Evolutionary conservation across 2,797 vertebrate genomes (phyloP).

Genomic region (Oryzias sinensis): DNA sequence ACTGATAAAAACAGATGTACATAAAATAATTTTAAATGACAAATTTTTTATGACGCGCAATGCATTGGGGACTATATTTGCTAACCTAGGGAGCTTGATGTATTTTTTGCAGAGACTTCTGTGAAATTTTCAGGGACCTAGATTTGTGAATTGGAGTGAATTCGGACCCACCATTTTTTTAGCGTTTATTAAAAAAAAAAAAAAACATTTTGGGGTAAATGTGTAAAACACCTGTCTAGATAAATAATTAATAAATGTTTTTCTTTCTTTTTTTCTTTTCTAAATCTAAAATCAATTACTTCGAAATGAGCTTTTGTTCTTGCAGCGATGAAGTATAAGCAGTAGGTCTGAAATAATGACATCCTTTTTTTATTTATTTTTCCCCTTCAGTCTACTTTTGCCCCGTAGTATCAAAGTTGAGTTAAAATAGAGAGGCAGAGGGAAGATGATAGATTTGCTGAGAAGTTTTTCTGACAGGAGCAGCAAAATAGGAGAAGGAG

Average conservation of each 20-base stretch:
- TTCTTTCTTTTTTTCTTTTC: slow-evolving; percentile 34
- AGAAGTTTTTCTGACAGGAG: slow-evolving; percentile 53
- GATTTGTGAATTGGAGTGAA: too few species aligned
- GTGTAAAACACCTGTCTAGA: too few species aligned
- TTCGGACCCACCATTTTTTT: too few species aligned
- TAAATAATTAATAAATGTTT: not conserved
- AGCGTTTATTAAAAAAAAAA: not conserved
- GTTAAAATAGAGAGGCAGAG: slow-evolving; percentile 55
- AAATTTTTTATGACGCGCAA: too few species aligned
- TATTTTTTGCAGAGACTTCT: too few species aligned
- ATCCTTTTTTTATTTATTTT: slow-evolving; percentile 55
- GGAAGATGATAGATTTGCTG: slow-evolving; percentile 67
- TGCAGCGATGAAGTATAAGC: slow-evolving; percentile 72
- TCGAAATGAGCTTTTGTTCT: slow-evolving; percentile 63
- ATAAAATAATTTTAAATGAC: too few species aligned
- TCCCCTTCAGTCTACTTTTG: slow-evolving; percentile 62
- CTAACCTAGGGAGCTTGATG: too few species aligned
- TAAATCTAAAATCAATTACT: slow-evolving; percentile 59
- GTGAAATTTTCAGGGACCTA: too few species aligned
- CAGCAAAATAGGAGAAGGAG: slow-evolving; percentile 38
- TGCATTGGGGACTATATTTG: too few species aligned
- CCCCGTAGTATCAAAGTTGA: slow-evolving; percentile 64
- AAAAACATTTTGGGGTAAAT: not conserved
- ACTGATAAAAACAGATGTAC: too few species aligned
- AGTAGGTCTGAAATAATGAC: slow-evolving; percentile 75